Percentiles rank a stretch among this genome's conserved stretches.
Conservation (phyloP, 2,888 invertebrate genomes). For the Corythucha ciliata region DNA sequence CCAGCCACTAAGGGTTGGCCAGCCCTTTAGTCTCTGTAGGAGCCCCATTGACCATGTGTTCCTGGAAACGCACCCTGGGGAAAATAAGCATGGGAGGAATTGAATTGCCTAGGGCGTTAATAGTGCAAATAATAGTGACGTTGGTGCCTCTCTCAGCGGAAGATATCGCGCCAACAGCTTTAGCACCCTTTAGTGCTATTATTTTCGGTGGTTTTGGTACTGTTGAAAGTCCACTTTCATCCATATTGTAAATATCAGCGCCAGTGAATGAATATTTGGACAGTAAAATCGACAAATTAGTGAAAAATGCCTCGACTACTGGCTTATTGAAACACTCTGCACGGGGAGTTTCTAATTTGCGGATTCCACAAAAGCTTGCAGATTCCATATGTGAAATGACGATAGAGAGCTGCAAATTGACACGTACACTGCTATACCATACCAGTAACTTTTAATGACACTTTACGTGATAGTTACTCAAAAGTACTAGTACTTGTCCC, state of each 20-base stretch:
- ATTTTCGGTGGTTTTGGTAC: conserved; percentile 32
- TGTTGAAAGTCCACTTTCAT: conserved; percentile 34
- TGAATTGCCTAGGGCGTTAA: conserved; percentile 32
- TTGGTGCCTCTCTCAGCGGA: conserved; percentile 34
- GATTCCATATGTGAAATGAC: too few species aligned
- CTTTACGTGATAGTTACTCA: too few species aligned
- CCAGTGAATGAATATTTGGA: conserved; percentile 10
- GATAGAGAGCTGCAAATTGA: too few species aligned
- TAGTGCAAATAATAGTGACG: conserved; percentile 30
- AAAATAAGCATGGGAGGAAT: conserved; percentile 35
- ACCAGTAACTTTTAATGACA: too few species aligned
- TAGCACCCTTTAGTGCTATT: conserved; percentile 31
- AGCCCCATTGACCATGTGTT: conserved; percentile 36
- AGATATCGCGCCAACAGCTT: conserved; percentile 33
- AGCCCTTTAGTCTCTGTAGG: conserved; percentile 33
- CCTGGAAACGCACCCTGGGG: conserved; percentile 31
- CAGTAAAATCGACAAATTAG: conserved; percentile 18
- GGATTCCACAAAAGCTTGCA: too few species aligned
- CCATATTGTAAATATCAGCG: conserved; percentile 32
- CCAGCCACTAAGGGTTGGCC: conserved; percentile 32
- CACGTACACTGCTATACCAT: too few species aligned
- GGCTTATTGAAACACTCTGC: conserved; percentile 22
- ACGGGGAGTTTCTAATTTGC: too few species aligned
- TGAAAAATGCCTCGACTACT: conserved; percentile 18
- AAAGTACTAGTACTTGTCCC: too few species aligned